Evolutionary conservation across 2,888 invertebrate species (phyloP), one percentile per base, ranked within the genome.

Genomic region (Chrysolina oricalcia): DNA sequence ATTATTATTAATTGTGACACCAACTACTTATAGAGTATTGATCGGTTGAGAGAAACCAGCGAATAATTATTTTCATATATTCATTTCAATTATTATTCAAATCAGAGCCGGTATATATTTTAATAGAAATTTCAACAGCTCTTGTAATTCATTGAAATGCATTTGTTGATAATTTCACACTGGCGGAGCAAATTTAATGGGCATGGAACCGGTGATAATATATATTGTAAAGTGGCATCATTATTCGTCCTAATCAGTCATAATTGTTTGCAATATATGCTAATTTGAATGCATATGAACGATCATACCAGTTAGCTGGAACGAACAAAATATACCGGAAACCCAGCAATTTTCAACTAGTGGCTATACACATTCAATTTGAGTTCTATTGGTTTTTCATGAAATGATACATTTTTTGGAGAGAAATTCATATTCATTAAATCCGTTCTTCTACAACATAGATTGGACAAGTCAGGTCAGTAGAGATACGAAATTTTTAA

Each of bases 91-190:
- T 35, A 35, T 35, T 35, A 35, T 35, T 35, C 35, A 35, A 35
- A 35, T 35, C 35, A 35, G 3, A 35, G 35, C 35, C 70, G 65
- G 19, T 74, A 71, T 68, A 72, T 68, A 71, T 71, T 71, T 41
- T 35, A 68, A 71, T 75, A 56, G 68, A 62, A 68, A 75, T 74
- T 71, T 71, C 59, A 67, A 62, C 41, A 67, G 64, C 21, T 40
- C 21, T 65, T 71, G 74, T 68, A 63, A 75, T 71, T 63, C 68
- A 71, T 41, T 27, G 70, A 63, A 70, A 59, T 64, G 63, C 23
- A 71, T 63, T 71, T 27, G 50, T 35, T 68, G 19, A 40, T 56
- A 48, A 70, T 62, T 67, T 43, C 67, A 67, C 48, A 48, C 48
- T 66, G 23, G 50, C 50, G 6, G 50, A 19, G n/a, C 23, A 67